These are phyloP conservation scores for Epizoanthus rinbou DNA, from an alignment of 92 coral and sea anemone species.

Conservation along the genomic window DNA sequence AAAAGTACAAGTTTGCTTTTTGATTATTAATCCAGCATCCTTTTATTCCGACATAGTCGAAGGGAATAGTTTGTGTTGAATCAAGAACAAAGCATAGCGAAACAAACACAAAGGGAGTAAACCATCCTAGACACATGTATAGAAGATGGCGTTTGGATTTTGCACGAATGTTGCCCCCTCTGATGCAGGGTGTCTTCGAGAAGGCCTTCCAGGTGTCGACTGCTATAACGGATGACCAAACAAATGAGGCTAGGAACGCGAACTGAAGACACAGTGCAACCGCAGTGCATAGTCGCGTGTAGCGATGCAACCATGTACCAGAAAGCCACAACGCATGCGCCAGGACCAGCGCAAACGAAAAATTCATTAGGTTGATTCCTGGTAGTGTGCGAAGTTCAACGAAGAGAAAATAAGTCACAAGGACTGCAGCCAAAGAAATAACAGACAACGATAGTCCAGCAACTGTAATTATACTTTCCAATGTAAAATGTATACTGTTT, in stretches of 20 bases:
- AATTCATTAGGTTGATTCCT: slow-evolving; percentile 51
- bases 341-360: slow-evolving; percentile 27
- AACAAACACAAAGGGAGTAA: slow-evolving; percentile 62
- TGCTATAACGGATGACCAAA: slow-evolving; percentile 44
- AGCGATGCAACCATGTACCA: not conserved
- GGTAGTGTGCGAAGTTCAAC: slow-evolving; percentile 47
- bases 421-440: slow-evolving; percentile 25
- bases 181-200: not conserved
- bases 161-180: not conserved
- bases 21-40: slow-evolving; percentile 70
- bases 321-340: slow-evolving; percentile 14
- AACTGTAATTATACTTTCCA: not conserved
- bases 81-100: slow-evolving; percentile 59
- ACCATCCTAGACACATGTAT: slow-evolving; percentile 53
- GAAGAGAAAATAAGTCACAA: slow-evolving; percentile 41
- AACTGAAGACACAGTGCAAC: slow-evolving; percentile 33
- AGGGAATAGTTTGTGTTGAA: slow-evolving; percentile 50
- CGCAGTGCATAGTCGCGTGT: slow-evolving; percentile 6
- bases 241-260: slow-evolving; percentile 37
- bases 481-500: not conserved
- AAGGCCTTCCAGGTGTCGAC: slow-evolving; percentile 49
- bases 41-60: slow-evolving; percentile 61
- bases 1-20: slow-evolving; percentile 41
- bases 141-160: not conserved
- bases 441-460: slow-evolving; percentile 31